A percentile compares a stretch with the other conserved stretches of the same genome.
Conservation (phyloP, 2,113 vertebrate genomes). For the Pipa parva region DNA sequence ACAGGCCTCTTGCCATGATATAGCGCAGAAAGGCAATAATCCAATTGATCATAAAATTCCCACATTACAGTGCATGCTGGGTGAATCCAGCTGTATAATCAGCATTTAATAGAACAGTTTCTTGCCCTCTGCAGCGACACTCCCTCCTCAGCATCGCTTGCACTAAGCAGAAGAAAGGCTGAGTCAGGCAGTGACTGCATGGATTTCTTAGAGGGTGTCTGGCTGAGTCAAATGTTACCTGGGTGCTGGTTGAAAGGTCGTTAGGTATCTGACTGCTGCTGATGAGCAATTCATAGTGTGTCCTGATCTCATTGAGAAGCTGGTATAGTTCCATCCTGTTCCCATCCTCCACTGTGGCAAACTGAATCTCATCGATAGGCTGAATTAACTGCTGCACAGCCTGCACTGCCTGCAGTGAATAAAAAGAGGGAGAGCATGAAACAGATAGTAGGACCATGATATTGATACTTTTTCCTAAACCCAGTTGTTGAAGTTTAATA, state of each 20-base stretch:
- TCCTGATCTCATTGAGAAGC: conserved; percentile 79
- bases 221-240: conserved; percentile 66
- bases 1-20: neutral
- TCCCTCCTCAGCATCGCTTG: conserved; percentile 58
- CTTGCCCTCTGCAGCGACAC: conserved; percentile 47
- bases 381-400: conserved; percentile 67
- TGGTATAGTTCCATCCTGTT: conserved; percentile 84
- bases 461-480: conserved; percentile 3
- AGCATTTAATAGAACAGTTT: conserved; percentile 36
- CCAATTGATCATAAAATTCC: conserved; percentile 6
- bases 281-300: conserved; percentile 72
- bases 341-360: conserved; percentile 81
- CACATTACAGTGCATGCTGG: conserved; percentile 16
- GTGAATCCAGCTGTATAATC: neutral
- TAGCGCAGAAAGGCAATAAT: neutral
- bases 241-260: conserved; percentile 59
- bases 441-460: conserved; percentile 17
- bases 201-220: conserved; percentile 57
- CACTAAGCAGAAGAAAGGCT: conserved; percentile 60
- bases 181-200: conserved; percentile 57
- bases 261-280: conserved; percentile 61
- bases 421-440: conserved; percentile 41
- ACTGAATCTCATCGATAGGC: conserved; percentile 53
- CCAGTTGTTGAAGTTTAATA: no score
- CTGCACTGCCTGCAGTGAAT: conserved; percentile 60